Conservation (phyloP, 2,113 vertebrate genomes). For the Thalassoma bifasciatum region DNA sequence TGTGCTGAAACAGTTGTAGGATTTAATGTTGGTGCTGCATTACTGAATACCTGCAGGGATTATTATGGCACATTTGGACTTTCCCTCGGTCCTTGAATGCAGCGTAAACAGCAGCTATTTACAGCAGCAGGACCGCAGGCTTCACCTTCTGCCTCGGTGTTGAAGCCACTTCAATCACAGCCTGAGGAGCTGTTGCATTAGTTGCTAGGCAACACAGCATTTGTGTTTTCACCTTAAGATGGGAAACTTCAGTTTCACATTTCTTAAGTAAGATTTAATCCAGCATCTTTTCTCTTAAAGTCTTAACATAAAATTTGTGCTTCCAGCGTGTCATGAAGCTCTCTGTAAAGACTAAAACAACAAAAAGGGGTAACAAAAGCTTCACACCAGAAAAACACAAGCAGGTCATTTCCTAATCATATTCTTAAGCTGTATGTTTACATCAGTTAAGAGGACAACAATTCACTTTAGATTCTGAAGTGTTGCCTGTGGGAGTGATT, state of each 20-base stretch:
- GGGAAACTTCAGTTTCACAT: too few species aligned
- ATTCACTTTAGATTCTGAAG: slow-evolving; percentile 27
- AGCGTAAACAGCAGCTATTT: neutral
- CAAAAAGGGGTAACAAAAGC: too few species aligned
- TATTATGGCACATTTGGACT: neutral
- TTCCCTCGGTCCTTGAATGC: neutral
- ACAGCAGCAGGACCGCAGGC: slow-evolving; percentile 3
- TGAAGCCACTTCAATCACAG: neutral
- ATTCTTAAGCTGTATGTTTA: slow-evolving; percentile 21
- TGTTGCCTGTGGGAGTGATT: slow-evolving; percentile 30
- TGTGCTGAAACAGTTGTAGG: neutral
- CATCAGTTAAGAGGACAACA: slow-evolving; percentile 6
- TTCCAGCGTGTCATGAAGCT: too few species aligned
- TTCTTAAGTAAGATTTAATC: too few species aligned
- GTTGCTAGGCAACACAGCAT: slow-evolving; percentile 50
- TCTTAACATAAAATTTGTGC: too few species aligned
- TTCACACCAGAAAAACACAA: too few species aligned
- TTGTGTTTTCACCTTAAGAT: slow-evolving; percentile 15
- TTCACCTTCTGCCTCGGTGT: slow-evolving; percentile 1
- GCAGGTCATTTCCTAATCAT: neutral
- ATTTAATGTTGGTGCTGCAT: neutral
- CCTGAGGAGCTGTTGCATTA: slow-evolving; percentile 46
- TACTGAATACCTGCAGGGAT: neutral
- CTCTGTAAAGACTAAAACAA: too few species aligned
- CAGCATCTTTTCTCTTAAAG: too few species aligned